phyloP scores from a whole-genome alignment of 2,113 vertebrate species.

The Potamarius usumacintae region DNA sequence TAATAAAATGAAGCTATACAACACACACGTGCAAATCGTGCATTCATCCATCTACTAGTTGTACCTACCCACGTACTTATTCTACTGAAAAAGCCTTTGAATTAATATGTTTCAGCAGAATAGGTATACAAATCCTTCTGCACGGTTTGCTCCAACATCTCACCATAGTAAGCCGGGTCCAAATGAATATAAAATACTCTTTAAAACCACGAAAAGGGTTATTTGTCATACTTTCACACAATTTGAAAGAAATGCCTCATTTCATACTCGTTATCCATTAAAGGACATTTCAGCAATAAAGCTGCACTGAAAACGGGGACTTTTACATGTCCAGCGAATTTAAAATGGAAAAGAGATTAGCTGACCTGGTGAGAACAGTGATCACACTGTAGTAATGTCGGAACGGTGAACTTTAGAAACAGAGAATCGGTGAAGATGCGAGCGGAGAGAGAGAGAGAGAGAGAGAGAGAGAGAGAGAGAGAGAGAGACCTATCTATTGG shows the following conservation, averaged over 20 bases:
- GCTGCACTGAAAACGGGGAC: slow-evolving; percentile 75
- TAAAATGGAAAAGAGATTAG: slow-evolving; percentile 81
- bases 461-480: slow-evolving; percentile 40
- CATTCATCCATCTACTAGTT: background rate
- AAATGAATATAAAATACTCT: slow-evolving; percentile 76
- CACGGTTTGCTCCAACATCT: slow-evolving; percentile 19
- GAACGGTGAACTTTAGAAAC: slow-evolving; percentile 75
- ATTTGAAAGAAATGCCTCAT: slow-evolving; percentile 85
- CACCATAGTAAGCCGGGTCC: background rate
- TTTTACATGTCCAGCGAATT: slow-evolving; percentile 83
- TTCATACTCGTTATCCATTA: slow-evolving; percentile 90
- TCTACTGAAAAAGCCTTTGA: background rate
- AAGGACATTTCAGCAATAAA: slow-evolving; percentile 83
- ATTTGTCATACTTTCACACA: slow-evolving; percentile 85
- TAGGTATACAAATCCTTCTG: slow-evolving; percentile 31
- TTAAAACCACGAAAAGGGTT: slow-evolving; percentile 73
- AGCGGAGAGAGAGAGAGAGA: background rate
- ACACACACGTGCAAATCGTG: background rate
- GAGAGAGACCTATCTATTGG: slow-evolving; percentile 63
- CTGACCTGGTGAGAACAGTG: slow-evolving; percentile 84
- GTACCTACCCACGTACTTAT: too few species aligned
- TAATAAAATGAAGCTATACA: background rate
- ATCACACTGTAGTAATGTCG: slow-evolving; percentile 84
- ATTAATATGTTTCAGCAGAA: slow-evolving; percentile 23
- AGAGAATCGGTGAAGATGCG: slow-evolving; percentile 14